phyloP scores from a whole-genome alignment of 2,888 invertebrate species.

The Luperina nickerlii region DNA sequence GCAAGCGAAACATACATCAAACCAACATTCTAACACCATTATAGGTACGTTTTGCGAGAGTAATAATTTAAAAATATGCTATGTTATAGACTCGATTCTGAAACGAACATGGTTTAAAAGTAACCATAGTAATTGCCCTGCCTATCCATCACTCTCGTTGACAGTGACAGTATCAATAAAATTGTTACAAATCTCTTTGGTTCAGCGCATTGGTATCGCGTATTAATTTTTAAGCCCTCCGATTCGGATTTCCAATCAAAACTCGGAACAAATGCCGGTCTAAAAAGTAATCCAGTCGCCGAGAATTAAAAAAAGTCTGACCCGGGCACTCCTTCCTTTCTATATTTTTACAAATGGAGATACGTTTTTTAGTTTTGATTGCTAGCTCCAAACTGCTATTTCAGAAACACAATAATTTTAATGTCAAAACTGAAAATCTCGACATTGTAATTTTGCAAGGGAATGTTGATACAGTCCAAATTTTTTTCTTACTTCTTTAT shows the following conservation, averaged over 20 bases:
- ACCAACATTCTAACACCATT: neutral
- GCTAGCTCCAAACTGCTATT: slow-evolving; percentile 3
- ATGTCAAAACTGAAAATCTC: too few species aligned
- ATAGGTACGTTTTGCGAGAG: neutral
- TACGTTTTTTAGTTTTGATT: neutral
- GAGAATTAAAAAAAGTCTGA: slow-evolving; percentile 10
- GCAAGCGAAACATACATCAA: neutral
- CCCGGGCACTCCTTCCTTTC: neutral
- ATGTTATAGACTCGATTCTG: neutral
- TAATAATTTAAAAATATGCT: neutral
- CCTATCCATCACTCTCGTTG: neutral
- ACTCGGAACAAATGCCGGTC: slow-evolving; percentile 23
- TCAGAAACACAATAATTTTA: neutral
- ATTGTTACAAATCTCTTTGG: slow-evolving; percentile 17
- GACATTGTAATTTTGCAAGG: neutral
- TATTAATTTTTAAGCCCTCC: slow-evolving; percentile 14
- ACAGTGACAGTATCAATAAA: slow-evolving; percentile 4
- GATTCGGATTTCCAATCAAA: slow-evolving; percentile 39
- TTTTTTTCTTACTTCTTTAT: neutral
- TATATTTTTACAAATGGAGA: neutral
- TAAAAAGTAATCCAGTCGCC: slow-evolving; percentile 36
- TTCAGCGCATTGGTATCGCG: neutral
- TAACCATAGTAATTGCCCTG: neutral
- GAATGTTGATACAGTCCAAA: neutral
- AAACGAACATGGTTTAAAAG: neutral